Percentiles rank a stretch among this genome's conserved stretches.
Conservation (phyloP, 2,797 vertebrate genomes). For the Enteromius afrohamiltoni region DNA sequence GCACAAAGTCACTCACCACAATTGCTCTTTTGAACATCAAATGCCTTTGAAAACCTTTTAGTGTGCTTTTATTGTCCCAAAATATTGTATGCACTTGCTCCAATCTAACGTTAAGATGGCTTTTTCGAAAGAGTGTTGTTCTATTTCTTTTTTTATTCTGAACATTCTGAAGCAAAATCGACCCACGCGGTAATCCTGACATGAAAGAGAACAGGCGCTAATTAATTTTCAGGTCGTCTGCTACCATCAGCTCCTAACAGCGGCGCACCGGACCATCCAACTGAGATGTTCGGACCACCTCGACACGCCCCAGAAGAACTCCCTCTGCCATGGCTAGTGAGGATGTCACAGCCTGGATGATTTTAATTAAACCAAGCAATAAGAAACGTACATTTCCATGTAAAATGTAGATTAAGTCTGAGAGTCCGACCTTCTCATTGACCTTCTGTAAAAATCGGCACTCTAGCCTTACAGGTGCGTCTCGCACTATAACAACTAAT, state of each 20-base stretch:
- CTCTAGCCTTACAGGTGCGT: slow-evolving; percentile 55
- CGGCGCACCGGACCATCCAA: background rate
- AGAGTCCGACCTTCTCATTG: slow-evolving; percentile 48
- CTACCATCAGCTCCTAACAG: background rate
- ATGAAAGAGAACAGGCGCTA: slow-evolving; percentile 27
- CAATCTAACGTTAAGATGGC: slow-evolving; percentile 12
- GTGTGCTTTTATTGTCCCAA: slow-evolving; percentile 38
- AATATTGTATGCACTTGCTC: slow-evolving; percentile 10
- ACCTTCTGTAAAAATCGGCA: slow-evolving; percentile 54
- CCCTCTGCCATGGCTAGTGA: background rate
- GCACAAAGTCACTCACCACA: slow-evolving; percentile 13
- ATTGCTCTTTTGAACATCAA: slow-evolving; percentile 28
- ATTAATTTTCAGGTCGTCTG: slow-evolving; percentile 36
- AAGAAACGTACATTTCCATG: slow-evolving; percentile 50
- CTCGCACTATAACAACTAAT: slow-evolving; percentile 55
- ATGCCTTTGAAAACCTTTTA: slow-evolving; percentile 31
- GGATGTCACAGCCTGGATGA: slow-evolving; percentile 46
- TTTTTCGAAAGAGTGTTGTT: slow-evolving; percentile 22
- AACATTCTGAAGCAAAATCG: slow-evolving; percentile 1
- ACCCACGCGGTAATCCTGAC: slow-evolving; percentile 18
- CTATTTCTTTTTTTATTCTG: background rate
- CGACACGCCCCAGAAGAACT: slow-evolving; percentile 2
- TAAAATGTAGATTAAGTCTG: slow-evolving; percentile 51
- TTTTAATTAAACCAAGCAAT: slow-evolving; percentile 62
- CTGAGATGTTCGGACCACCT: slow-evolving; percentile 12